A percentile compares a stretch with the other conserved stretches of the same genome.
phyloP scores from a whole-genome alignment of 2,113 vertebrate genomes.

The Nothoprocta pentlandii region DNA sequence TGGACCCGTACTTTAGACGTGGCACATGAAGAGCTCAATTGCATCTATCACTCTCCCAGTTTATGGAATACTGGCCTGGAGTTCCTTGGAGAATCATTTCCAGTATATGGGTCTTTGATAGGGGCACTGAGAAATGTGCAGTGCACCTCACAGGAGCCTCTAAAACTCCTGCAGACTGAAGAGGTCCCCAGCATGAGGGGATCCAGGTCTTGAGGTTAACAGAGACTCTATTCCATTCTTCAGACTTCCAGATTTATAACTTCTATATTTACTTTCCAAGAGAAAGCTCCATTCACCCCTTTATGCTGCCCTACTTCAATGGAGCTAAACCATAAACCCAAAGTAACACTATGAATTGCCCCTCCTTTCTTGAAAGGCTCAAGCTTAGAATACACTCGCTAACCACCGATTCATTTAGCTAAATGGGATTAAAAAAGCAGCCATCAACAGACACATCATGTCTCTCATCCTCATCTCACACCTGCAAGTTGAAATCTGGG shows the following conservation, averaged over 20 bases:
- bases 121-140: not conserved
- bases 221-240: not conserved
- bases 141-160: not conserved
- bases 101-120: not conserved
- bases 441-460: not conserved
- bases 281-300: not conserved
- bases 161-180: constrained; percentile 16
- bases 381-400: not conserved
- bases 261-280: not conserved
- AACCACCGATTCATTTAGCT: not conserved
- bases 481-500: not conserved
- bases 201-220: constrained; percentile 13
- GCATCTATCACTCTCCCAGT: not conserved
- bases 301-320: not conserved
- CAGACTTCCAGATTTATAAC: constrained; percentile 19
- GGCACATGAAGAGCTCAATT: not conserved
- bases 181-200: not conserved
- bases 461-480: not conserved
- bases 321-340: not conserved
- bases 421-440: not conserved
- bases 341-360: not conserved
- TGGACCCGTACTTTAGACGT: not conserved
- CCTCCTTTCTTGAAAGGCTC: not conserved
- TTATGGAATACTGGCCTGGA: not conserved
- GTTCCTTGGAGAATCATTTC: constrained; percentile 28